Conservation (phyloP, 2,888 invertebrate genomes). For the Phragmatobia fuliginosa region DNA sequence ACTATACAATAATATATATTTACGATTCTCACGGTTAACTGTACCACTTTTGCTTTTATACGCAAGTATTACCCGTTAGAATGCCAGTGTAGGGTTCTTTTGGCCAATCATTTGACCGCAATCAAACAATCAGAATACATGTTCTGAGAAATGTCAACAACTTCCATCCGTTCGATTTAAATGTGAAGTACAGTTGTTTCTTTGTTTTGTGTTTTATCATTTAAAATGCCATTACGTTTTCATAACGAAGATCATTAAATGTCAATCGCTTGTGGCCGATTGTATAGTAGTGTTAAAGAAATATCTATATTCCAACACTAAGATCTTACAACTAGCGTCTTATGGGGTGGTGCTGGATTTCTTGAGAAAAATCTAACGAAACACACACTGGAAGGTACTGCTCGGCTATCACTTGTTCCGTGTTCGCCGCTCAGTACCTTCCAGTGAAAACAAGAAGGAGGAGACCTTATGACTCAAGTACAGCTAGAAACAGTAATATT, state of each 20-base stretch:
- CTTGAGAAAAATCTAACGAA: neutral
- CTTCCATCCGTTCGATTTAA: constrained; percentile 26
- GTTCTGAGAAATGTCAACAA: constrained; percentile 45
- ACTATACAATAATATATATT: neutral
- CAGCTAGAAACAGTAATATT: neutral
- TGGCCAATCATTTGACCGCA: constrained; percentile 46
- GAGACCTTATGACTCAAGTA: neutral
- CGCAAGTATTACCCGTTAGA: constrained; percentile 49
- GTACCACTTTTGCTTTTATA: constrained; percentile 30
- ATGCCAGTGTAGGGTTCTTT: constrained; percentile 32
- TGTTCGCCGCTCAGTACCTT: neutral
- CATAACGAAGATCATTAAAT: no score
- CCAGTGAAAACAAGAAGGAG: neutral
- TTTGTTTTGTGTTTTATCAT: constrained; percentile 19
- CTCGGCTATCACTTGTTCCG: no score
- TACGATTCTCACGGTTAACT: neutral
- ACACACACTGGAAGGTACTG: no score
- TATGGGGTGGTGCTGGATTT: neutral
- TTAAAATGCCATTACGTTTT: constrained; percentile 9
- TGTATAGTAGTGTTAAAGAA: no score
- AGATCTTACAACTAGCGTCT: neutral
- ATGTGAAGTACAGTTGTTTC: constrained; percentile 15
- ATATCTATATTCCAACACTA: neutral
- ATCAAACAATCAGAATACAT: constrained; percentile 46
- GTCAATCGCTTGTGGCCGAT: no score